Evolutionary conservation across 2,888 invertebrate genomes (phyloP).

Genomic region (Hedya salicella): DNA sequence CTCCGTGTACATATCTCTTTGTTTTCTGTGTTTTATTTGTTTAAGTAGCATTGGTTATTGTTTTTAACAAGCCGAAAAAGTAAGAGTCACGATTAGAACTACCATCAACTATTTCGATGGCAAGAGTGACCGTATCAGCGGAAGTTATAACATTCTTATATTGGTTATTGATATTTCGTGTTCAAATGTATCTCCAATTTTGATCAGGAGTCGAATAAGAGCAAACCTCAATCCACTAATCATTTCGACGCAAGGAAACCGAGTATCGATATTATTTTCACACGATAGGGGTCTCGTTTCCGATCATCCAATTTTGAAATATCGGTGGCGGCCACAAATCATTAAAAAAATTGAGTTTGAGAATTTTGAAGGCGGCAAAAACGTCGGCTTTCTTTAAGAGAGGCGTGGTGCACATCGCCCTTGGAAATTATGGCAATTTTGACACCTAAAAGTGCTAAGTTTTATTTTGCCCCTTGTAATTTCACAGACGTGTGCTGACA

Average conservation of each 20-base stretch:
- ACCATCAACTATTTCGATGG: constrained; percentile 53
- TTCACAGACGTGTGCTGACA: constrained; percentile 72
- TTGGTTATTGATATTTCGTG: constrained; percentile 49
- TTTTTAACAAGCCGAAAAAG: constrained; percentile 57
- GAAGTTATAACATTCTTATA: constrained; percentile 48
- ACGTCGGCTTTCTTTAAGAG: constrained; percentile 75
- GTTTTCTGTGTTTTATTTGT: constrained; percentile 44
- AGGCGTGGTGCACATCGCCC: constrained; percentile 73
- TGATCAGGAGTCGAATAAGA: constrained; percentile 39
- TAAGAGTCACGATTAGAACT: constrained; percentile 56
- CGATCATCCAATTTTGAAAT: constrained; percentile 78
- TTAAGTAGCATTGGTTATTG: constrained; percentile 53
- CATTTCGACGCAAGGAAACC: constrained; percentile 49
- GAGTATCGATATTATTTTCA: constrained; percentile 72
- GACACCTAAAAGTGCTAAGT: constrained; percentile 84
- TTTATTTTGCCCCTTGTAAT: constrained; percentile 76
- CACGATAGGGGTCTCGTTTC: constrained; percentile 74
- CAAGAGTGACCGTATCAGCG: constrained; percentile 49
- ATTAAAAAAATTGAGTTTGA: constrained; percentile 79
- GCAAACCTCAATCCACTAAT: constrained; percentile 40
- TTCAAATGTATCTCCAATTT: constrained; percentile 43
- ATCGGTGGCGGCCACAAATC: constrained; percentile 79
- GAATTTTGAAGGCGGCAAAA: constrained; percentile 74
- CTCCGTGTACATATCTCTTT: constrained; percentile 23
- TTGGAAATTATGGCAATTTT: constrained; percentile 83